These are phyloP conservation scores for Diabrotica balteata DNA, from an alignment of 2,888 invertebrate genomes.

Conservation along the genomic window DNA sequence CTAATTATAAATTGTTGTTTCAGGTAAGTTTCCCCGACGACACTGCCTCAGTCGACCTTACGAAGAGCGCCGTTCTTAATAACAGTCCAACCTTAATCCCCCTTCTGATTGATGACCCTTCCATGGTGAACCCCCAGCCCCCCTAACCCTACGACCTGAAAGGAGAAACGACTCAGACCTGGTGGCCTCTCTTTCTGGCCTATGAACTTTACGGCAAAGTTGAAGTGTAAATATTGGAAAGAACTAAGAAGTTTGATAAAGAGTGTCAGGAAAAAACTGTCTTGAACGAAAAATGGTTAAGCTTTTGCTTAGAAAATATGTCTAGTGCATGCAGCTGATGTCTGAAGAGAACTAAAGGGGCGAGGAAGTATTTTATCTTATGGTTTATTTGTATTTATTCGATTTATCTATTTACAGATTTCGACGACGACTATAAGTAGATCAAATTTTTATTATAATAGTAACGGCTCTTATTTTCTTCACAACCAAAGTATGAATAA, in stretches of 20 bases:
- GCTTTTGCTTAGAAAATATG: too few relatives aligned
- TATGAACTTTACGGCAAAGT: slow-evolving; percentile 7
- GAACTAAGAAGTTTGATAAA: slow-evolving; percentile 4
- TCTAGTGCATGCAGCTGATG: too few relatives aligned
- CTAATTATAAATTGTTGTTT: too few relatives aligned
- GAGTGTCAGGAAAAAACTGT: not conserved
- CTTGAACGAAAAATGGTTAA: not conserved
- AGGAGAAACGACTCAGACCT: slow-evolving; percentile 14
- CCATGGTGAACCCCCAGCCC: slow-evolving; percentile 50
- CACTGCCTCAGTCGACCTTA: slow-evolving; percentile 43
- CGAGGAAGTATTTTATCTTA: too few relatives aligned
- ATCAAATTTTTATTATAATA: too few relatives aligned
- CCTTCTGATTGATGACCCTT: slow-evolving; percentile 59
- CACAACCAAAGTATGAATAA: too few relatives aligned
- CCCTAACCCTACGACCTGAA: slow-evolving; percentile 20
- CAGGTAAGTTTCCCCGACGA: not conserved
- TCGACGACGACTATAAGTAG: too few relatives aligned
- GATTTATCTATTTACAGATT: too few relatives aligned
- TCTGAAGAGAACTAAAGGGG: too few relatives aligned
- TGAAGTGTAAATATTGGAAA: slow-evolving; percentile 19
- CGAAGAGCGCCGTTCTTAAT: slow-evolving; percentile 59
- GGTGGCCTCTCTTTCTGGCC: slow-evolving; percentile 16
- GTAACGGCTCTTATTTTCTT: too few relatives aligned
- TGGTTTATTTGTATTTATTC: too few relatives aligned
- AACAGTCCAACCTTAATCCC: slow-evolving; percentile 60